phyloP scores from a whole-genome alignment of 2,113 vertebrate genomes.

The Sardina pilchardus region DNA sequence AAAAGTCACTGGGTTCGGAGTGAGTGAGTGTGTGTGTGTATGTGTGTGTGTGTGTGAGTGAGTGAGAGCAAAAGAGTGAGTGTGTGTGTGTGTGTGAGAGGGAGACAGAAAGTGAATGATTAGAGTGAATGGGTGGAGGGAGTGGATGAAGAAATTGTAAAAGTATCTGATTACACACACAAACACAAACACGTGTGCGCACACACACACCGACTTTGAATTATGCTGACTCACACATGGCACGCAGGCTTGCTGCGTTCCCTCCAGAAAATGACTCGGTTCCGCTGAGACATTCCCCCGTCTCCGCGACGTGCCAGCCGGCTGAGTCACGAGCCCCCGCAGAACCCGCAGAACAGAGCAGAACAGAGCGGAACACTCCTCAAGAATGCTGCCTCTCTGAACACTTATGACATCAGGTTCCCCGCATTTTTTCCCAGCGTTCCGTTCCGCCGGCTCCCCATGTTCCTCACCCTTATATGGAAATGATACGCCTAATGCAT shows the following conservation, averaged over 20 bases:
- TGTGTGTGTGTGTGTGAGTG: neutral
- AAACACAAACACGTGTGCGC: slow-evolving; percentile 13
- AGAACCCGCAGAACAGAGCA: neutral
- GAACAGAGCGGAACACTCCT: neutral
- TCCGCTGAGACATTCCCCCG: slow-evolving; percentile 16
- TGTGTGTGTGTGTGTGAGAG: slow-evolving; percentile 18
- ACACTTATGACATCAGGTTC: neutral
- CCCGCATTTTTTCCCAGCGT: slow-evolving; percentile 13
- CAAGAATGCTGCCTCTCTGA: neutral
- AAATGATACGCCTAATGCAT: neutral
- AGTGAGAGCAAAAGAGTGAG: too few relatives aligned
- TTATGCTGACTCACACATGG: slow-evolving; percentile 27
- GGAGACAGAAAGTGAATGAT: neutral
- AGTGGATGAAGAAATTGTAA: neutral
- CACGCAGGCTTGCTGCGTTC: neutral
- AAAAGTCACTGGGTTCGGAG: slow-evolving; percentile 6
- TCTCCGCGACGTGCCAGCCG: slow-evolving; percentile 4
- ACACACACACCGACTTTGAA: slow-evolving; percentile 22
- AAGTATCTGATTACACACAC: slow-evolving; percentile 11
- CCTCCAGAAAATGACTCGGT: neutral
- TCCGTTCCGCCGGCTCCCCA: neutral
- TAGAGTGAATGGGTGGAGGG: neutral
- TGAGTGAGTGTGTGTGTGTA: neutral
- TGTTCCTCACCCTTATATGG: slow-evolving; percentile 45
- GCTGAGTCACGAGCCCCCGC: slow-evolving; percentile 37